Base-by-base conservation (phyloP, 1,140 invertebrate species). In the Sminthurides bifidus region DNA sequence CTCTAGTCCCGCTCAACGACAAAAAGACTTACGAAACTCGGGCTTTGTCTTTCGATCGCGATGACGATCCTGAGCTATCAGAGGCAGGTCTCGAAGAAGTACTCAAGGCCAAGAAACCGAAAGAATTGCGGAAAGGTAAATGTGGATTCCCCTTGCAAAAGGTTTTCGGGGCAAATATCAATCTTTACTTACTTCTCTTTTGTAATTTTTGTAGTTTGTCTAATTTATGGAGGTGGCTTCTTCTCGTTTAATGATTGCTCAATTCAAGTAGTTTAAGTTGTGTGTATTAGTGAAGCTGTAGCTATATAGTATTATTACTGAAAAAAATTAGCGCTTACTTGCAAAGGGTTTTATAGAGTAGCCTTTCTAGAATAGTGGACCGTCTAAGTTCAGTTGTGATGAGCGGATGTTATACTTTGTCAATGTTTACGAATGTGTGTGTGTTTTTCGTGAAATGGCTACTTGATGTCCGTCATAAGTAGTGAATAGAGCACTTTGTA, bases 1-100 rank as follows among this genome's bases (percentile, higher is more conserved):
- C 45, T 59, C 46, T 75, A 81, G 80, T 82, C 73, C 79, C 79
- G 65, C 77, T 81, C 69, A 81, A 81, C 74, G 76, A 80, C 73
- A 77, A 79, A 74, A 74, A 79, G 69, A 79, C 77, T 62, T 71
- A 79, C 68, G 73, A 77, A 69, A 78, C 80, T 70, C 75, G 79
- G 59, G 80, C 79, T 59, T 73, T 81, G 67, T 79, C 77, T 68
- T 76, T 76, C 65, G 79, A 81, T 65, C 75, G 78, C 60, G 77
- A 77, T 31, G 75, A 76, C 58, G 76, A 77, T 58, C 76, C 77
- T 61, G 71, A 73, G 17, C 26, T 40, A 45, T 73, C 72, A 61
- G 71, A 75, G 65, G 79, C 80, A 65, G 78, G 78, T 41, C 73
- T 81, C 66, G 79, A 81, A 68, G 79, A 81, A 69, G 79, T 79